These are phyloP conservation scores for Tenthredo livida DNA, from an alignment of 2,888 invertebrate species.

Conservation along the genomic window DNA sequence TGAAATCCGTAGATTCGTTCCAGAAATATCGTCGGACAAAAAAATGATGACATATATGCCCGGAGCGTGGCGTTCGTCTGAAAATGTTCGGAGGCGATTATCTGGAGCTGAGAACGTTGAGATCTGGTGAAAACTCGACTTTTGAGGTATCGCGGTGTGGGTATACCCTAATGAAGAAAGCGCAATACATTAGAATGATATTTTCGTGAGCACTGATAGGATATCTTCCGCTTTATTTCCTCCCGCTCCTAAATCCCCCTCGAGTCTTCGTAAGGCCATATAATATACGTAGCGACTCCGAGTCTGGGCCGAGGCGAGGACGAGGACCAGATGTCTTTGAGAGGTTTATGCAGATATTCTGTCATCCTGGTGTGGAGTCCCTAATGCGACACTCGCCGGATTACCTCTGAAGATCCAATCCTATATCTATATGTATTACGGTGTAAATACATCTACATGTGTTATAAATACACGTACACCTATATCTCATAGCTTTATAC, in stretches of 20 bases:
- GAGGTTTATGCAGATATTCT: conserved; percentile 46
- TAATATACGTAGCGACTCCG: conserved; percentile 17
- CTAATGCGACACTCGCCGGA: conserved; percentile 29
- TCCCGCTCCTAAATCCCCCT: conserved; percentile 1
- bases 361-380: conserved; percentile 29
- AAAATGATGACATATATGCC: too few relatives aligned
- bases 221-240: conserved; percentile 9
- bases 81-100: not conserved
- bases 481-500: too few relatives aligned
- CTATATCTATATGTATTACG: conserved; percentile 20
- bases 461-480: not conserved
- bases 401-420: conserved; percentile 19
- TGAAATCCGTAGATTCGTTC: too few relatives aligned
- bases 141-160: too few relatives aligned
- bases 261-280: conserved; percentile 19
- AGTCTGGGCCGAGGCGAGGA: conserved; percentile 14
- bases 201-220: not conserved
- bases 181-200: not conserved
- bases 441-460: not conserved
- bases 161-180: too few relatives aligned
- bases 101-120: not conserved
- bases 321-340: conserved; percentile 43
- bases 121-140: not conserved
- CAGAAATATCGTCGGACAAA: too few relatives aligned
- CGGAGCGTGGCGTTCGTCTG: not conserved